phyloP scores from a whole-genome alignment of 1,140 invertebrate species.

The Aplysia californica region DNA sequence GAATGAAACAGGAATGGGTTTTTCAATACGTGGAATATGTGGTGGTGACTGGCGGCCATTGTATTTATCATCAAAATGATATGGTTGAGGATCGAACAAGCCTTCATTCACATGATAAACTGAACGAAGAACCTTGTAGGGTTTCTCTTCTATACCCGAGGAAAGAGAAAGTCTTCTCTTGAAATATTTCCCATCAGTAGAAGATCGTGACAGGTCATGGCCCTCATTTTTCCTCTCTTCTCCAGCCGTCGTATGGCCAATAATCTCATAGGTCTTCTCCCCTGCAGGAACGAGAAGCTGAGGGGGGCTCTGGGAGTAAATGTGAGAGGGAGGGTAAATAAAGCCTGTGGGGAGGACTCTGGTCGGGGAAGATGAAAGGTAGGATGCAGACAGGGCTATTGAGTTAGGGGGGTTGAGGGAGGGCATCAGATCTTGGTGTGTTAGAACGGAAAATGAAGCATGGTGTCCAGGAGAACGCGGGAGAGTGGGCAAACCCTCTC shows the following conservation, averaged over 20 bases:
- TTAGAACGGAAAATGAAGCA: conserved; percentile 43
- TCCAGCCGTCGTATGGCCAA: conserved; percentile 41
- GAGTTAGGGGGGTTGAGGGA: conserved; percentile 44
- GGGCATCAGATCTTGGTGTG: conserved; percentile 48
- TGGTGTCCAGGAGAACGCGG: conserved; percentile 38
- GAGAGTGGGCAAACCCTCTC: conserved; percentile 41
- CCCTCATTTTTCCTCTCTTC: conserved; percentile 47
- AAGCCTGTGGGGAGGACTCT: conserved; percentile 43
- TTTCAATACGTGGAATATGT: conserved; percentile 4
- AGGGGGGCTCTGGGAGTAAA: conserved; percentile 27
- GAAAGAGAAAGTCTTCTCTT: conserved; percentile 16
- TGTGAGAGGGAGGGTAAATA: conserved; percentile 53
- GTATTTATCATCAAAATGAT: not conserved
- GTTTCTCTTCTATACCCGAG: conserved; percentile 3
- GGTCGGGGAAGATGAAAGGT: conserved; percentile 36
- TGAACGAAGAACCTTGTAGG: not conserved
- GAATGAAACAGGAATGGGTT: conserved; percentile 27
- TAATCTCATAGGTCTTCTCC: conserved; percentile 47
- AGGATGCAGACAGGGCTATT: conserved; percentile 37
- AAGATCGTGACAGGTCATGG: conserved; percentile 36
- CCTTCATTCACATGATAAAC: conserved; percentile 2
- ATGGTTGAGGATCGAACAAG: conserved; percentile 37
- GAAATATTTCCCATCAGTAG: conserved; percentile 29
- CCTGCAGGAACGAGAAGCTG: conserved; percentile 35
- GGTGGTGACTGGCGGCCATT: not conserved